Evolutionary conservation across 1,140 invertebrate genomes (phyloP).

Genomic region (Lerema accius): DNA sequence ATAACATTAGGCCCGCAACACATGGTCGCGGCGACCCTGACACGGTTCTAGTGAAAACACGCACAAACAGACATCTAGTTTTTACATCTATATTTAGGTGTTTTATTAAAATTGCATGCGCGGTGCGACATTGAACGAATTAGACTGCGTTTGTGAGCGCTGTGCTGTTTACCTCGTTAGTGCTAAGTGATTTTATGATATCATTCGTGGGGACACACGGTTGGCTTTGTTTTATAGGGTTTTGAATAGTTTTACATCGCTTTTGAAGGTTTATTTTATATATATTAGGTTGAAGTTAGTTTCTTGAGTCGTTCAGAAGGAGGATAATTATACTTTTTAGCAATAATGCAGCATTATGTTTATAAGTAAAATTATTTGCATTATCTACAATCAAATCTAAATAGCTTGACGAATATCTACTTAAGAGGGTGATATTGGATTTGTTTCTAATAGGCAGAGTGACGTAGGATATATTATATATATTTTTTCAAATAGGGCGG

Average conservation of each 20-base stretch:
- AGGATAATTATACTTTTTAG: no score
- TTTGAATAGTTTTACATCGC: not conserved
- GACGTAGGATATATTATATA: no score
- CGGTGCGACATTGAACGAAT: conserved; percentile 28
- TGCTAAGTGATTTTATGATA: conserved; percentile 12
- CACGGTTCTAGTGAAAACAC: conserved; percentile 29
- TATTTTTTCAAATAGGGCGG: no score
- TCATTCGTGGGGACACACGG: conserved; percentile 2
- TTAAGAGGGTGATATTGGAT: no score
- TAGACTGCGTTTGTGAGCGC: conserved; percentile 22
- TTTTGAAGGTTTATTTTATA: no score
- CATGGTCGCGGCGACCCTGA: conserved; percentile 37
- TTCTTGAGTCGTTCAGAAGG: no score
- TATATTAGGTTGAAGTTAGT: no score
- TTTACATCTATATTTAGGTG: conserved; percentile 38
- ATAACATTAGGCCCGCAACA: conserved; percentile 30
- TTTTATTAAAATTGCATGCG: conserved; percentile 33
- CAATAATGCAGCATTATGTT: no score
- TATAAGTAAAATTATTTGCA: no score
- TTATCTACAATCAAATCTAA: no score
- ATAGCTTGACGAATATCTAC: no score
- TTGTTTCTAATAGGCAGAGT: no score
- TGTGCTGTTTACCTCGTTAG: conserved; percentile 19
- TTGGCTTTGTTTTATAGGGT: not conserved
- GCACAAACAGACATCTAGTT: conserved; percentile 35